Conservation (phyloP, 30 jellyfish, hydroid and myxozoan genomes). For the Hydractinia echinata region DNA sequence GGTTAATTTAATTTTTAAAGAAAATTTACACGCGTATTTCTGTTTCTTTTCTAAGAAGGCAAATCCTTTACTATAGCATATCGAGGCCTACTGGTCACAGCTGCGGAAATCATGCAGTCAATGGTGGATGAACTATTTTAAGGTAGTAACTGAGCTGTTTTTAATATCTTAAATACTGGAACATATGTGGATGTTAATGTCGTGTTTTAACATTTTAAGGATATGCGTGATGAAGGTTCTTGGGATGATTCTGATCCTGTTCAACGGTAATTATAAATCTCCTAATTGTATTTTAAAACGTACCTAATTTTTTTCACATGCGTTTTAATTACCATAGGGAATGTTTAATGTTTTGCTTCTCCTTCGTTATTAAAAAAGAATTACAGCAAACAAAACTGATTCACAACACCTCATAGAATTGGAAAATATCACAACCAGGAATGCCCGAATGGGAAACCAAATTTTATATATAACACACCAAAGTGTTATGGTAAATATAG, state of each 20-base stretch:
- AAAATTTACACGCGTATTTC: not conserved
- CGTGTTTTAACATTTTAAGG: constrained; percentile 6
- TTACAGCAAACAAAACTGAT: not conserved
- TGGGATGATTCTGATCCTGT: constrained; percentile 19
- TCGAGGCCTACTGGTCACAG: constrained; percentile 36
- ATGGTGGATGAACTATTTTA: constrained; percentile 44
- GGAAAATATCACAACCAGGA: not conserved
- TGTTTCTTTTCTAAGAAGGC: not conserved
- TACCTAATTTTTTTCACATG: not conserved
- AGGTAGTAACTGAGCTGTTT: constrained; percentile 18
- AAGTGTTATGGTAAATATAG: not conserved
- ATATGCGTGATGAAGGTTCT: constrained; percentile 21
- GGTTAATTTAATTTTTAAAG: constrained; percentile 8
- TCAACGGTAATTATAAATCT: not conserved
- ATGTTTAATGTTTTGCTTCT: not conserved
- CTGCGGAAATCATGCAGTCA: constrained; percentile 30
- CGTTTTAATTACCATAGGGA: not conserved
- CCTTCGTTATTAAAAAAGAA: not conserved
- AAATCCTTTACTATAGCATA: not conserved
- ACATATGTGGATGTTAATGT: not conserved
- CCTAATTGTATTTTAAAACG: too few relatives aligned
- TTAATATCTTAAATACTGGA: not conserved
- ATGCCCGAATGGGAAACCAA: constrained; percentile 16
- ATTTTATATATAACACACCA: too few relatives aligned
- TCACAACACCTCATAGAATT: constrained; percentile 13